Evolutionary conservation across 1,140 invertebrate species (phyloP).

Genomic region (Megathymus violae): DNA sequence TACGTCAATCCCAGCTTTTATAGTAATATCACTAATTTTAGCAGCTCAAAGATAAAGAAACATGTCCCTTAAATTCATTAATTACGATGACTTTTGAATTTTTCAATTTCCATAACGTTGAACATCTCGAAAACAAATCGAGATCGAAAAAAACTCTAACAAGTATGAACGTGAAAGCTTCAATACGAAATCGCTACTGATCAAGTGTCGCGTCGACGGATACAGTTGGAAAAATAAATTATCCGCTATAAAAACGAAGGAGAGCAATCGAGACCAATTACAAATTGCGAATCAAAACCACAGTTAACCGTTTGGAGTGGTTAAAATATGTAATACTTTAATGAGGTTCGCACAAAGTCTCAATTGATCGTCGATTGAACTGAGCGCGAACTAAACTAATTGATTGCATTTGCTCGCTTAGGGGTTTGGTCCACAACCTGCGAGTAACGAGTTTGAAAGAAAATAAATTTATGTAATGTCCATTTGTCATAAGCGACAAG

Average conservation of each 20-base stretch:
- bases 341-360: slow-evolving; percentile 49
- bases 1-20: too few species aligned
- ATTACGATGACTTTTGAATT: slow-evolving; percentile 21
- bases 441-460: background rate
- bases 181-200: slow-evolving; percentile 29
- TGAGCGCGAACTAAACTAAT: slow-evolving; percentile 59
- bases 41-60: slow-evolving; percentile 1
- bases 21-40: too few species aligned
- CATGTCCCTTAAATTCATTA: slow-evolving; percentile 23
- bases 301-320: slow-evolving; percentile 37
- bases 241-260: slow-evolving; percentile 29
- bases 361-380: slow-evolving; percentile 41
- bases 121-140: slow-evolving; percentile 25
- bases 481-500: too few species aligned
- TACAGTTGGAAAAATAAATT: slow-evolving; percentile 33
- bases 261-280: slow-evolving; percentile 35
- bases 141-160: slow-evolving; percentile 21
- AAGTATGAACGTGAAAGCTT: slow-evolving; percentile 22
- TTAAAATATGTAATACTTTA: slow-evolving; percentile 58
- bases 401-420: slow-evolving; percentile 56
- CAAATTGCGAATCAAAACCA: slow-evolving; percentile 35
- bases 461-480: too few species aligned
- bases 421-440: background rate
- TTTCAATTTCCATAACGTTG: slow-evolving; percentile 13
- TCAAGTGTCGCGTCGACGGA: slow-evolving; percentile 27